Evolutionary conservation across 53 echinoderm and acorn worm genomes (phyloP).

Genomic region (Patiria pectinifera): DNA sequence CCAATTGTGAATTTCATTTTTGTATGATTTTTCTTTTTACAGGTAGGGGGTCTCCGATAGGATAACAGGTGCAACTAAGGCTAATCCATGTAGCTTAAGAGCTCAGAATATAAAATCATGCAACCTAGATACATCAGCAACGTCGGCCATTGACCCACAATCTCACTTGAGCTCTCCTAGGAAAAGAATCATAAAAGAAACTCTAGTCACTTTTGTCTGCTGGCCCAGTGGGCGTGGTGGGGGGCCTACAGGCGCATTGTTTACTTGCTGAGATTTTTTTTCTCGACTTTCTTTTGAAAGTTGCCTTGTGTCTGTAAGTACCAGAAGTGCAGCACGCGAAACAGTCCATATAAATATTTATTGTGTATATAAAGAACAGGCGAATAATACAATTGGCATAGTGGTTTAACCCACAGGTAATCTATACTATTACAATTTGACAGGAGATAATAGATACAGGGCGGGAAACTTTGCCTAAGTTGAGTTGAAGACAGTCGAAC

Average conservation of each 20-base stretch:
- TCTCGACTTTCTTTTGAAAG: background rate
- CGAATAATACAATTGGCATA: no score
- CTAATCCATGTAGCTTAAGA: background rate
- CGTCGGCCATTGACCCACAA: background rate
- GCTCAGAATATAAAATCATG: background rate
- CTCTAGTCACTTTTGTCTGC: background rate
- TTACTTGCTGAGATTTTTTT: background rate
- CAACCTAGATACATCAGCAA: background rate
- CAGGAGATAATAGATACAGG: no score
- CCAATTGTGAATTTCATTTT: background rate
- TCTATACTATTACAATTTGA: no score
- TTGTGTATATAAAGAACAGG: no score
- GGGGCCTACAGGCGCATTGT: background rate
- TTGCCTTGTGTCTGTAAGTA: no score
- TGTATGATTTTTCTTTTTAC: background rate
- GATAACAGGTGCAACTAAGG: background rate
- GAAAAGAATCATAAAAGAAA: background rate
- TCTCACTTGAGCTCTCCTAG: background rate
- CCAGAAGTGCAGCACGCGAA: no score
- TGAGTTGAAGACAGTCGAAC: no score
- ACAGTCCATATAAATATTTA: no score
- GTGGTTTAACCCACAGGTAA: no score
- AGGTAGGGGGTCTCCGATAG: background rate
- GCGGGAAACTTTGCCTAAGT: no score
- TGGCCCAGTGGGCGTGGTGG: background rate